Base-by-base conservation (phyloP, 2,113 vertebrate genomes). In the Ailurus styani region DNA sequence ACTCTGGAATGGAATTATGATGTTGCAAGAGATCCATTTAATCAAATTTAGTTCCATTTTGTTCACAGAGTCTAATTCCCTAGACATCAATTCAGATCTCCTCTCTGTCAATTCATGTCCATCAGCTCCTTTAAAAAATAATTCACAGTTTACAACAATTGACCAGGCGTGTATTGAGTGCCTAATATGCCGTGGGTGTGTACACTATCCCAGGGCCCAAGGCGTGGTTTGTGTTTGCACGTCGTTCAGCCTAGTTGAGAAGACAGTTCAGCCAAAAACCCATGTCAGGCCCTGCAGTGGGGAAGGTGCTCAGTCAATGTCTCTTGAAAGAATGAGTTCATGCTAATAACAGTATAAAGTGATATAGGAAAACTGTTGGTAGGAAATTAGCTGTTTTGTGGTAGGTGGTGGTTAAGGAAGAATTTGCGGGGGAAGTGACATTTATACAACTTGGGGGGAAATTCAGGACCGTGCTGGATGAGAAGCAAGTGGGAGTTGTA, bases 21-120 rank as follows among this genome's bases (percentile, higher is more conserved):
- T 92, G 68, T 72, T 97, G 55, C 62, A 96, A 96, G 72, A 87
- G 68, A 40, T 25, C 9, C n/a, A 42, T 87, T 95, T 93, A 95
- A 40, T 95, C 83, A 85, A 95, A 84, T 95, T 60, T 90, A 47
- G 27, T 81, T 93, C 52, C 21, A 23, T 96, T 25, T 72, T 68
- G 6, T 84, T 95, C 64, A 84, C 3, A 29, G 72, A 87, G 37
- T 52, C 21, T 9, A 73, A 62, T 89, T 91, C 50, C 11, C 72
- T 70, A 13, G 25, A 60, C 8, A 70, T 50, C 34, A 21, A 3
- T 78, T 83, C 9, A 45, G 31, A 4, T 40, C 54, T 78, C 66
- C 11, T 96, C 31, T 79, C 60, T 91, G 73, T 52, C 40, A 55
- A 25, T 27, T 66, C 73, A 31, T 1, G 31, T 82, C 40, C 15